A percentile compares a stretch with the other conserved stretches of the same genome.
phyloP scores from a whole-genome alignment of 2,797 vertebrate genomes.

The Rhinogobio ventralis region DNA sequence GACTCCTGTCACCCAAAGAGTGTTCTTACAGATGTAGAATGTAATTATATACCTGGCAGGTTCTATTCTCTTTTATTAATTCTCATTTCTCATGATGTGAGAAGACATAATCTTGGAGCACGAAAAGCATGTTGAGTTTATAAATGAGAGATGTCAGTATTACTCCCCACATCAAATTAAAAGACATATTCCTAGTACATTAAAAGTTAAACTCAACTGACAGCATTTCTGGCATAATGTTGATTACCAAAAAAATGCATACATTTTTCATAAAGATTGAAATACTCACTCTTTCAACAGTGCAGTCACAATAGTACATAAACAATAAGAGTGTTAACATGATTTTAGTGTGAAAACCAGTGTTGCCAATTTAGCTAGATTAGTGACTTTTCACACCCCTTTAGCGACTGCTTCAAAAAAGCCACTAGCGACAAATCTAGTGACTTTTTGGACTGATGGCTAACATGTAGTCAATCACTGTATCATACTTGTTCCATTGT shows the following conservation, averaged over 20 bases:
- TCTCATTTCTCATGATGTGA: neutral
- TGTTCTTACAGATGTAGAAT: constrained; percentile 67
- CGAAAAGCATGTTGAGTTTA: neutral
- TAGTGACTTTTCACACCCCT: neutral
- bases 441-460: neutral
- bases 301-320: neutral
- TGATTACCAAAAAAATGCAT: too few species aligned
- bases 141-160: neutral
- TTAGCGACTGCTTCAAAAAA: neutral
- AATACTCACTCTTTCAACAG: neutral
- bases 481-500: too few species aligned
- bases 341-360: neutral
- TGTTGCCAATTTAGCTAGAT: neutral
- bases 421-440: neutral
- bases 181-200: neutral
- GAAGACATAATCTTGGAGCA: constrained; percentile 29
- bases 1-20: constrained; percentile 53
- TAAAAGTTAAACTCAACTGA: neutral
- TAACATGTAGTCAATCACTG: neutral
- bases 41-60: constrained; percentile 65
- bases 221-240: neutral
- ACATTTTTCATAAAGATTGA: neutral
- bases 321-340: neutral
- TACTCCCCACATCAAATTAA: neutral
- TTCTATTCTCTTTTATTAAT: constrained; percentile 57